A percentile compares a stretch with the other conserved stretches of the same genome.
Conservation (phyloP, 2,888 invertebrate species). For the Harpalus rufipes region DNA sequence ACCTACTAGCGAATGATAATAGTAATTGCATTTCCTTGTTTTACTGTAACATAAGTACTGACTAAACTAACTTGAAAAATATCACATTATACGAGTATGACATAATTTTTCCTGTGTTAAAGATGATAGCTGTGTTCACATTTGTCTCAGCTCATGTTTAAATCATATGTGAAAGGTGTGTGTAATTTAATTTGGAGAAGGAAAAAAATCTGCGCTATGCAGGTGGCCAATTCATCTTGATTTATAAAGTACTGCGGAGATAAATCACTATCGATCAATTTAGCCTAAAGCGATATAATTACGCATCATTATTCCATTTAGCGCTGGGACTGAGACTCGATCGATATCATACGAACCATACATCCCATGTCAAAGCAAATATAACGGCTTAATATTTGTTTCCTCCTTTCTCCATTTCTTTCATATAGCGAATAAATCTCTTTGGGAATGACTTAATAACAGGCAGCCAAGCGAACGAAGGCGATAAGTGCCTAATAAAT, state of each 20-base stretch:
- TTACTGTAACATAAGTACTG: no score
- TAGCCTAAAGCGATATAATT: conserved; percentile 31
- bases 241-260: conserved; percentile 13
- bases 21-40: no score
- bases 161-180: background rate
- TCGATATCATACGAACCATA: conserved; percentile 6
- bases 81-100: no score
- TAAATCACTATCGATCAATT: conserved; percentile 57
- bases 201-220: background rate
- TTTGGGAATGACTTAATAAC: conserved; percentile 35
- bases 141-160: no score
- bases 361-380: conserved; percentile 20
- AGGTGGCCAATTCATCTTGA: conserved; percentile 40
- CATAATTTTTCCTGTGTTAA: no score
- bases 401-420: conserved; percentile 27
- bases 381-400: conserved; percentile 28
- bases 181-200: conserved; percentile 1
- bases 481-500: conserved; percentile 20
- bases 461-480: background rate
- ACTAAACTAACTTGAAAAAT: no score
- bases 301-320: conserved; percentile 41
- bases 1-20: no score
- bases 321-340: background rate
- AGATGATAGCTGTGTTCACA: no score
- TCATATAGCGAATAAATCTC: conserved; percentile 41